Evolutionary conservation across 1,140 invertebrate species (phyloP), one percentile per base, ranked within the genome.

Genomic region (Pogonognathellus flavescens): DNA sequence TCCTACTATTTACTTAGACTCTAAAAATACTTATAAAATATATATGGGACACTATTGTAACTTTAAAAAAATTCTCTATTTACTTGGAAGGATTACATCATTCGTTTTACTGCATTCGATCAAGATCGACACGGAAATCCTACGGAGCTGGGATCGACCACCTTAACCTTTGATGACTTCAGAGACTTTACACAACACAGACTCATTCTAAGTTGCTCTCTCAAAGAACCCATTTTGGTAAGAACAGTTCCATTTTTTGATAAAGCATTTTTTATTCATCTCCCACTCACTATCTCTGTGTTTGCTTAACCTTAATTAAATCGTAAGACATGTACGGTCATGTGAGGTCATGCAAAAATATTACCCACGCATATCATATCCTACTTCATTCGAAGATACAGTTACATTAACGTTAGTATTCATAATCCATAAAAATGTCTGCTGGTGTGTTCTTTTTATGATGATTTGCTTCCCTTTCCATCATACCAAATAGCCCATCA

Each of bases 81-180:
- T 59, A 72, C 59, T 82, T 84, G 84, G 0, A 50, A 89, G 88
- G 87, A 89, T 49, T 89, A 89, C 81, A 80, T 80, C 55, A 86
- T 89, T 83, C 85, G 87, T 11, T 89, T 89, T 85, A 88, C 57
- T 5, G 88, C 86, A 0, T 89, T 89, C 84, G 88, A 89, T 70
- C 86, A 88, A 70, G 88, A 89, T 72, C 84, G 84, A 55, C 82
- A 83, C 62, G 88, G 87, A 31, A 89, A 89, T 86, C 88, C 88
- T 53, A 89, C 87, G 10, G 88, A 89, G 55, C 70, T 89, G 20
- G 85, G 85, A 0, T 84, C 84, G 10, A 87, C 86, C 3, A 86
- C 85, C 7, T 76, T 88, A 57, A 88, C 88, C 13, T 89, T 89
- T 83, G 88, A 89, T n/a, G 88, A 89, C 66, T 89, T 89, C 76